Evolutionary conservation across 2,888 invertebrate species (phyloP).

Genomic region (Ichneumoninae sp.): DNA sequence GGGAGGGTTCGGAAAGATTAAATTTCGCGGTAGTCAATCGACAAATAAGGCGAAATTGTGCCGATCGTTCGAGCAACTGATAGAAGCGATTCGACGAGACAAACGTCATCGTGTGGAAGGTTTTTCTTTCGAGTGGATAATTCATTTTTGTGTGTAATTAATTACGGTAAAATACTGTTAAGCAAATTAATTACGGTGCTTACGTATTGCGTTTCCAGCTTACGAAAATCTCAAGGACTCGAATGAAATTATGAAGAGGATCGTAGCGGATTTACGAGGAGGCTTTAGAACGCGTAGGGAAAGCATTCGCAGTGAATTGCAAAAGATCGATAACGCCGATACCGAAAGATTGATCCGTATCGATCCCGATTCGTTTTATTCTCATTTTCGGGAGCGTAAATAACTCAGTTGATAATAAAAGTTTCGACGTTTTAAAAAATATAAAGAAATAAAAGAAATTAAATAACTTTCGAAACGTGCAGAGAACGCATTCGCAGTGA

Average conservation of each 20-base stretch:
- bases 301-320: conserved; percentile 52
- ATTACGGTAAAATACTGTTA: neutral
- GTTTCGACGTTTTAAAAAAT: neutral
- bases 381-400: conserved; percentile 9
- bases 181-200: neutral
- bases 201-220: conserved; percentile 29
- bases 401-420: neutral
- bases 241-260: conserved; percentile 60
- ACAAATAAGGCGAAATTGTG: conserved; percentile 34
- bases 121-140: neutral
- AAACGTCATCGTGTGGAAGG: conserved; percentile 47
- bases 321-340: conserved; percentile 53
- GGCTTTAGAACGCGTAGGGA: conserved; percentile 47
- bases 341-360: conserved; percentile 59
- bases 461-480: conserved; percentile 5
- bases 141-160: neutral
- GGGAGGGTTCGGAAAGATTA: conserved; percentile 40
- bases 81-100: conserved; percentile 41
- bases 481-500: conserved; percentile 46
- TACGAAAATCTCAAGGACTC: conserved; percentile 58
- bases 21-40: neutral
- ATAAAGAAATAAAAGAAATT: neutral
- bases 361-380: conserved; percentile 44
- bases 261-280: conserved; percentile 47
- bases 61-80: conserved; percentile 52